A percentile compares a stretch with the other conserved stretches of the same genome.
These are phyloP conservation scores for Eumerus sabulonum DNA, from an alignment of 2,888 invertebrate species.

Conservation along the genomic window DNA sequence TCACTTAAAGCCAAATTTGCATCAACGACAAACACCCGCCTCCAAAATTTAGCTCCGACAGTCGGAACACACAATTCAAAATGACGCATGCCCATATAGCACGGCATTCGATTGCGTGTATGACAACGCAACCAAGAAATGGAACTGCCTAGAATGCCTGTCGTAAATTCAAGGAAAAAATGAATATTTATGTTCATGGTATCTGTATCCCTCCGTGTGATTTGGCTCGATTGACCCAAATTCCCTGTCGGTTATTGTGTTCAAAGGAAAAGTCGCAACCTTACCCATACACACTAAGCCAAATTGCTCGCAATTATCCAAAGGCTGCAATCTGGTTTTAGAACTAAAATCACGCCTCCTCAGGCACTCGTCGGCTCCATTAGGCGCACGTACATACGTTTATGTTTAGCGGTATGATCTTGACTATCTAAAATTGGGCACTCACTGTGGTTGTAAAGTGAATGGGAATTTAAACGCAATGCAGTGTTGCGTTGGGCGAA, in stretches of 20 bases:
- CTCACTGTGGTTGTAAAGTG: conserved; percentile 31
- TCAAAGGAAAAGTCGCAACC: conserved; percentile 1
- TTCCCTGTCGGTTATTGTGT: conserved; percentile 12
- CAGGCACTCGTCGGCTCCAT: conserved; percentile 60
- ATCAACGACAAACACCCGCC: too few species aligned
- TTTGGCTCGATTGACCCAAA: conserved; percentile 62
- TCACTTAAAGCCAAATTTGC: too few species aligned
- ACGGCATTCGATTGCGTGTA: too few species aligned
- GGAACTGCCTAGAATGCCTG: conserved; percentile 29
- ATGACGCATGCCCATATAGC: too few species aligned
- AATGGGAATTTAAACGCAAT: conserved; percentile 22
- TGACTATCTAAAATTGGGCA: conserved; percentile 43
- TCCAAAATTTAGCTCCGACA: too few species aligned
- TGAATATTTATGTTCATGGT: conserved; percentile 66
- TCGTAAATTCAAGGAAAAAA: conserved; percentile 52
- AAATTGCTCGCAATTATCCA: conserved; percentile 53
- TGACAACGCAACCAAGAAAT: too few species aligned
- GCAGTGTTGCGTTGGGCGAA: too few species aligned
- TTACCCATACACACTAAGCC: conserved; percentile 1
- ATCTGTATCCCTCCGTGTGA: conserved; percentile 40
- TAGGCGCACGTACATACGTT: conserved; percentile 17
- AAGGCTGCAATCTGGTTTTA: conserved; percentile 45
- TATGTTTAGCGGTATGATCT: conserved; percentile 25
- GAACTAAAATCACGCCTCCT: conserved; percentile 59
- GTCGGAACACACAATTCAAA: too few species aligned